These are phyloP conservation scores for Galeopterus variegatus DNA, from an alignment of 2,113 vertebrate species.

Conservation along the genomic window DNA sequence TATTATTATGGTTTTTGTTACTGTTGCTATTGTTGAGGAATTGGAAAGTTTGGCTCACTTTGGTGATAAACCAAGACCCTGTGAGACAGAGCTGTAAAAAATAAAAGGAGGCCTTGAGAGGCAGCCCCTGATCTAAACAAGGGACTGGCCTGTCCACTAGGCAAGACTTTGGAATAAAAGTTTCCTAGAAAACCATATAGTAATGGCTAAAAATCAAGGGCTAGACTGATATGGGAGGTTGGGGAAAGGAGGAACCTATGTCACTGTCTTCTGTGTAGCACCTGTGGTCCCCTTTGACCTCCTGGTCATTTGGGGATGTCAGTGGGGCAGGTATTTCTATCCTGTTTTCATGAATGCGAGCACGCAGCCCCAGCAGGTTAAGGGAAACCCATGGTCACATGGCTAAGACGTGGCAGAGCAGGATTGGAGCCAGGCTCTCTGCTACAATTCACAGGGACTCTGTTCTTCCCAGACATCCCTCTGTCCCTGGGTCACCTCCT, in stretches of 20 bases:
- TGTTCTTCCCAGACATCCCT: not conserved
- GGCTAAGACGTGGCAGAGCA: not conserved
- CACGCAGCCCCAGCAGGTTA: not conserved
- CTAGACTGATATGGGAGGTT: not conserved
- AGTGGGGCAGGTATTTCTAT: not conserved
- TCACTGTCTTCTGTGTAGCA: not conserved
- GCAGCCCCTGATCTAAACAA: not conserved
- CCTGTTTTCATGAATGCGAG: not conserved
- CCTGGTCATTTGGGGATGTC: rapidly evolving
- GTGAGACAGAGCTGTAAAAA: not conserved
- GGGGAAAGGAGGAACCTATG: not conserved
- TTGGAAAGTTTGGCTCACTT: not conserved
- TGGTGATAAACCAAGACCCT: not conserved
- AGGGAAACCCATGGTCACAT: no score
- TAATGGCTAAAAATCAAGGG: not conserved
- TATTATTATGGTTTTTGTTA: not conserved
- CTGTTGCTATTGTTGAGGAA: not conserved
- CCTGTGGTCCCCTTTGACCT: not conserved
- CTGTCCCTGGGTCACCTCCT: not conserved
- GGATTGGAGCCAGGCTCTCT: not conserved
- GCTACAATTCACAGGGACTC: not conserved
- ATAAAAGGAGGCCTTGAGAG: not conserved
- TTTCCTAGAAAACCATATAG: not conserved
- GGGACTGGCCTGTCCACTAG: not conserved
- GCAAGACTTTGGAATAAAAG: not conserved